These are phyloP conservation scores for Platycheirus rosarum DNA, from an alignment of 2,888 invertebrate species.

Conservation along the genomic window DNA sequence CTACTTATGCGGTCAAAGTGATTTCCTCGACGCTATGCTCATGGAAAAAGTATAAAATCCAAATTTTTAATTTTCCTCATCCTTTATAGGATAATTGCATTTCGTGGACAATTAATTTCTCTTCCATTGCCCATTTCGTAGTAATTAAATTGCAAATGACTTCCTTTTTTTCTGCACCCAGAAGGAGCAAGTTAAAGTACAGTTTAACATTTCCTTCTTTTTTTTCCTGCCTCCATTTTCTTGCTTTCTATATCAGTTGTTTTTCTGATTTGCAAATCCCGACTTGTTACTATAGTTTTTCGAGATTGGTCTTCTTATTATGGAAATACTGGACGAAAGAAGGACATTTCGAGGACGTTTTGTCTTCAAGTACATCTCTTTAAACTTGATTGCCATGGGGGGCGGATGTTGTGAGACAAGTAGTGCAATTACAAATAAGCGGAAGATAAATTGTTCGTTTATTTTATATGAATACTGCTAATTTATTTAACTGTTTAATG, in stretches of 20 bases:
- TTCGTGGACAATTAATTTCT: constrained; percentile 83
- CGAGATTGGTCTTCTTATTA: background rate
- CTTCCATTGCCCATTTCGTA: constrained; percentile 82
- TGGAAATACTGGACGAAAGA: constrained; percentile 22
- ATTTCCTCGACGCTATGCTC: constrained; percentile 21
- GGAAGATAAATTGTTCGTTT: constrained; percentile 58
- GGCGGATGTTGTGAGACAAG: constrained; percentile 28
- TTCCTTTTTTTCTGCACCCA: constrained; percentile 76
- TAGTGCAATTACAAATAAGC: constrained; percentile 58
- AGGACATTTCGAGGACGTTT: constrained; percentile 47
- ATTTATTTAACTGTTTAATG: too few relatives aligned
- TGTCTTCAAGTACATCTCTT: constrained; percentile 41
- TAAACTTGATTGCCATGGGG: constrained; percentile 8
- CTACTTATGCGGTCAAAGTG: constrained; percentile 57
- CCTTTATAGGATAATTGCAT: constrained; percentile 82
- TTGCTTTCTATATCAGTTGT: background rate
- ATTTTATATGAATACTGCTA: too few relatives aligned
- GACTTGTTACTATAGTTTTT: constrained; percentile 31
- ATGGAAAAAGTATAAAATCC: constrained; percentile 27
- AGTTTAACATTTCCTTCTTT: constrained; percentile 45
- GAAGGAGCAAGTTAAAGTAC: constrained; percentile 37
- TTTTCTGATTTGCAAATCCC: constrained; percentile 2
- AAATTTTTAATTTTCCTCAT: constrained; percentile 60
- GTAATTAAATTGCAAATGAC: constrained; percentile 83
- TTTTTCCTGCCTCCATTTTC: too few relatives aligned